These are phyloP conservation scores for Poeciliopsis prolifica DNA, from an alignment of 2,113 vertebrate genomes.

Conservation along the genomic window DNA sequence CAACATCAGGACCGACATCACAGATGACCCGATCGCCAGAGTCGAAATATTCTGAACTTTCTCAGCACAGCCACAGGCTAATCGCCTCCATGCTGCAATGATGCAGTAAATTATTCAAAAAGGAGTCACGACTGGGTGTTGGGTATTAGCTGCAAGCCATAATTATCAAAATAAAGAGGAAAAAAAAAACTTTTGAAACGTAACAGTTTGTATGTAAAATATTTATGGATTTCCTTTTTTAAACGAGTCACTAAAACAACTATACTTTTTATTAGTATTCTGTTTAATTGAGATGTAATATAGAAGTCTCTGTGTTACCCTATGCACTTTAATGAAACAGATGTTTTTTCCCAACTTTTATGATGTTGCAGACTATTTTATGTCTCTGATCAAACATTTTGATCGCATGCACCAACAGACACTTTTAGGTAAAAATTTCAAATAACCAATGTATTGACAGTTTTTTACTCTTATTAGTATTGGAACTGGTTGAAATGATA, in stretches of 20 bases:
- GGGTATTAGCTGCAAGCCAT: not conserved
- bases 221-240: no score
- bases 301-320: no score
- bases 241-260: no score
- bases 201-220: not conserved
- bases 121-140: not conserved
- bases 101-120: no score
- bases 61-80: no score
- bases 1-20: no score
- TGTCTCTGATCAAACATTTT: not conserved
- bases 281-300: no score
- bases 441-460: not conserved
- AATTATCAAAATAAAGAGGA: not conserved
- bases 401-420: not conserved
- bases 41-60: no score
- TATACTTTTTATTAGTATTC: no score
- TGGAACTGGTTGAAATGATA: not conserved
- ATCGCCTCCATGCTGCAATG: no score
- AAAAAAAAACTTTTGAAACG: not conserved
- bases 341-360: not conserved
- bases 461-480: not conserved
- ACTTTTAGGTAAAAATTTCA: not conserved
- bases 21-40: no score
- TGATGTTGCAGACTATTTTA: not conserved
- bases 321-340: no score